A percentile compares a stretch with the other conserved stretches of the same genome.
phyloP scores from a whole-genome alignment of 2,888 invertebrate genomes.

The Chrysolina americana region DNA sequence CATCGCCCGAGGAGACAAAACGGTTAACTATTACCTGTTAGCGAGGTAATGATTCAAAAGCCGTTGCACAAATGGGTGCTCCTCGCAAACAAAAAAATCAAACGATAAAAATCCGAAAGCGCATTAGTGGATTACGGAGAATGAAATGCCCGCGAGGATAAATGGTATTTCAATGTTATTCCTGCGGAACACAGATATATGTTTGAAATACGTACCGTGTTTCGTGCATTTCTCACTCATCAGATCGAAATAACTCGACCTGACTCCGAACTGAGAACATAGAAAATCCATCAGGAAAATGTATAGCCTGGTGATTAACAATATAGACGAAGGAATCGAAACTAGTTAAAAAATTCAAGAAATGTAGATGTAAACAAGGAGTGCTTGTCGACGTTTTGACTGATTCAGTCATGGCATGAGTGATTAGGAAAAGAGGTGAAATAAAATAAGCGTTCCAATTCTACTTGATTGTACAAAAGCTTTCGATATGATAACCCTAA shows the following conservation, averaged over 20 bases:
- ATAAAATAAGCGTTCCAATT: too few species aligned
- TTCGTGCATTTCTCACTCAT: neutral
- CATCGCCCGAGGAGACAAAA: conserved; percentile 37
- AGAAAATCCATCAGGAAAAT: neutral
- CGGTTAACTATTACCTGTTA: conserved; percentile 29
- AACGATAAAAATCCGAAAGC: neutral
- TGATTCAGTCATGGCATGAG: too few species aligned
- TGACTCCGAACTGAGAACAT: neutral
- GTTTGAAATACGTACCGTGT: neutral
- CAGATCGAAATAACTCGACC: neutral
- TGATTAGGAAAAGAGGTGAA: too few species aligned
- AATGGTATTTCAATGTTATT: neutral
- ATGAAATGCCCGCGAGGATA: neutral
- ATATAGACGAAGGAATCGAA: too few species aligned
- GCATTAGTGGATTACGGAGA: neutral
- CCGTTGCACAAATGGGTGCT: conserved; percentile 4
- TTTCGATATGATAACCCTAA: too few species aligned
- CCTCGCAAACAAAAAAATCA: neutral
- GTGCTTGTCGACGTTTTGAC: too few species aligned
- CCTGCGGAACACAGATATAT: neutral
- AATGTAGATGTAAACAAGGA: too few species aligned
- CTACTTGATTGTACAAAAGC: too few species aligned
- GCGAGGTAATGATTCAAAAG: conserved; percentile 8
- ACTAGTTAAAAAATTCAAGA: too few species aligned
- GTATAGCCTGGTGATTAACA: too few species aligned